Conservation (phyloP, 2,113 vertebrate genomes). For the Chunga burmeisteri region DNA sequence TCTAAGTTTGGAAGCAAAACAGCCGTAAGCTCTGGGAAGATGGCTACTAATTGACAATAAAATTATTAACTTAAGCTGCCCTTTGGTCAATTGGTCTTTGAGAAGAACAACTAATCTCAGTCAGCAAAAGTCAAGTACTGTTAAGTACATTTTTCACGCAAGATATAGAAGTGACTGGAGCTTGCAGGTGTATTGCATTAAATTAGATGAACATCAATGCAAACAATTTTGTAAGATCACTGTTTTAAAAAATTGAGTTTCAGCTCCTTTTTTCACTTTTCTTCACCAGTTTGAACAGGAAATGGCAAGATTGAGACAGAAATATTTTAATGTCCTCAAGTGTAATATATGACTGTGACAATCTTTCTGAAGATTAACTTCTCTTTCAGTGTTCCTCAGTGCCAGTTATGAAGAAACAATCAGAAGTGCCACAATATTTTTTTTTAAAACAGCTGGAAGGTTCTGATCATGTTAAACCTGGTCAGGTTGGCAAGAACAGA, state of each 20-base stretch:
- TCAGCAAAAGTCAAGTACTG: neutral
- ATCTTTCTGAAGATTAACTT: neutral
- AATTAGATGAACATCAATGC: neutral
- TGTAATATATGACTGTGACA: neutral
- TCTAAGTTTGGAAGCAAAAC: neutral
- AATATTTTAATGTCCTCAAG: neutral
- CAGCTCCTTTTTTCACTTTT: neutral
- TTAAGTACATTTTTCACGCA: neutral
- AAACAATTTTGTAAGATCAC: neutral
- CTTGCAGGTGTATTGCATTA: neutral
- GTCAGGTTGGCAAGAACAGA: neutral
- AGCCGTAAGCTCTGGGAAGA: neutral
- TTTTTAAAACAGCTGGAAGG: neutral
- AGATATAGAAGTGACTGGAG: neutral
- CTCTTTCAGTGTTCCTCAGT: neutral
- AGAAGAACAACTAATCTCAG: neutral
- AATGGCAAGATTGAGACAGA: neutral
- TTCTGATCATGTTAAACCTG: neutral
- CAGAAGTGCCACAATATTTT: neutral
- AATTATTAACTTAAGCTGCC: neutral
- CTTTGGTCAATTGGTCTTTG: neutral
- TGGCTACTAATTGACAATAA: neutral
- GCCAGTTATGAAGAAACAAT: neutral
- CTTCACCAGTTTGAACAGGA: neutral
- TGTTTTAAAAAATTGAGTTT: neutral